Evolutionary conservation across 2,797 vertebrate genomes (phyloP).

Genomic region (Notamacropus eugenii): DNA sequence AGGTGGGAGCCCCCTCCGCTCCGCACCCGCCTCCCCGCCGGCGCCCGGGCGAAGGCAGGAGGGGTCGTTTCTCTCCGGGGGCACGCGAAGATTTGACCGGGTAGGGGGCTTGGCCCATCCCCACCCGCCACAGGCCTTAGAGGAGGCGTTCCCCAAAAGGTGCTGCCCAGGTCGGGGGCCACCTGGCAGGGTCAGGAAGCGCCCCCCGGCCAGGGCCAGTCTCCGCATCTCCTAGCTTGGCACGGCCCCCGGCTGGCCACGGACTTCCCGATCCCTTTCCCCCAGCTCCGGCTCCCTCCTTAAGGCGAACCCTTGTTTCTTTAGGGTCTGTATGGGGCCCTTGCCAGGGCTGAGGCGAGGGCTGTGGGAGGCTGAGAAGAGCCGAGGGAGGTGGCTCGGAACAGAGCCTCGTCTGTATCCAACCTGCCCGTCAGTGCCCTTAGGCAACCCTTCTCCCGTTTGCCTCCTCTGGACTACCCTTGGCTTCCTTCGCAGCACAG

Average conservation of each 20-base stretch:
- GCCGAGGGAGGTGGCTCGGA: neutral
- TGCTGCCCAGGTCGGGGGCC: constrained; percentile 40
- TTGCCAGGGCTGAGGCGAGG: neutral
- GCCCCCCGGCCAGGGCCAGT: neutral
- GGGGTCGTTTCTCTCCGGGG: neutral
- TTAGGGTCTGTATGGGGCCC: neutral
- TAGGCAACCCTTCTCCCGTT: neutral
- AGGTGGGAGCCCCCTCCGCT: constrained; percentile 23
- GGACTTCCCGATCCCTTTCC: neutral
- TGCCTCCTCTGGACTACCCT: neutral
- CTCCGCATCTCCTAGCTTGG: neutral
- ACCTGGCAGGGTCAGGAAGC: neutral
- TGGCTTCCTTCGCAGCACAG: neutral
- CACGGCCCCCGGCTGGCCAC: neutral
- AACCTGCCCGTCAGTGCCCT: neutral
- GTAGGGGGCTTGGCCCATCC: neutral
- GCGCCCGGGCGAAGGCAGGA: neutral
- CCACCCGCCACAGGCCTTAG: neutral
- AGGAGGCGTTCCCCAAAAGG: neutral
- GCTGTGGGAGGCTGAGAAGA: neutral
- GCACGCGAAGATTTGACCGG: neutral
- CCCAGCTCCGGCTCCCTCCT: neutral
- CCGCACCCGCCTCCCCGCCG: constrained; percentile 45
- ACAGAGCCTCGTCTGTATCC: neutral
- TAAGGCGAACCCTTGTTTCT: neutral